These are phyloP conservation scores for Pomphorhynchus laevis DNA, from an alignment of 1,140 invertebrate genomes.

Conservation along the genomic window DNA sequence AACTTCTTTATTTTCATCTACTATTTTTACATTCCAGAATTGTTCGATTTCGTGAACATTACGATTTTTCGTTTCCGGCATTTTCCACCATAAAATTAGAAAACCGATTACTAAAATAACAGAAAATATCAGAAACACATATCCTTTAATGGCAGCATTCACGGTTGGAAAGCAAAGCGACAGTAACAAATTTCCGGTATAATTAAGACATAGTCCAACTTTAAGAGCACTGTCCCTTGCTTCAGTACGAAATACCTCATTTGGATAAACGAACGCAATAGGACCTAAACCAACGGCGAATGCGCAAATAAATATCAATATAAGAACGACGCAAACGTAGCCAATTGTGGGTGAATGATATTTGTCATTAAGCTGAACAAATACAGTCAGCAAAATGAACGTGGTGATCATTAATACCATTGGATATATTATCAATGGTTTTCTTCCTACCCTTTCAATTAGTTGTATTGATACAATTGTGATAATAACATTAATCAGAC, in stretches of 20 bases:
- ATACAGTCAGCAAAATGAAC: slow-evolving; percentile 73
- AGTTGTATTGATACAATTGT: slow-evolving; percentile 47
- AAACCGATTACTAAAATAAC: slow-evolving; percentile 16
- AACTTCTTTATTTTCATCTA: too few relatives aligned
- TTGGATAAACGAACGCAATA: slow-evolving; percentile 59
- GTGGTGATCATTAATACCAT: slow-evolving; percentile 40
- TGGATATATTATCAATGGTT: slow-evolving; percentile 36
- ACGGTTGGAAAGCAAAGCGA: slow-evolving; percentile 12
- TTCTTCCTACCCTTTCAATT: slow-evolving; percentile 33
- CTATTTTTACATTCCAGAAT: too few relatives aligned
- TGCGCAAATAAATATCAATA: slow-evolving; percentile 42
- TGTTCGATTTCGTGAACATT: too few relatives aligned
- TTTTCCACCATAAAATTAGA: too few relatives aligned
- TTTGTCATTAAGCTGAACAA: too few relatives aligned
- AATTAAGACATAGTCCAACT: slow-evolving; percentile 12
- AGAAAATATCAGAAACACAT: slow-evolving; percentile 25
- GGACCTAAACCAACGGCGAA: slow-evolving; percentile 56
- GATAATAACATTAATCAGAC: slow-evolving; percentile 47
- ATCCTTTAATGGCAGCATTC: slow-evolving; percentile 26
- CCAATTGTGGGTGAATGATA: too few relatives aligned
- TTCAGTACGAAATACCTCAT: slow-evolving; percentile 82
- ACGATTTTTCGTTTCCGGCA: too few relatives aligned
- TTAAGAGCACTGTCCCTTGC: slow-evolving; percentile 68
- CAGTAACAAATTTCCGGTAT: slow-evolving; percentile 12
- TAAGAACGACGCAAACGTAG: too few relatives aligned